Evolutionary conservation across 2,888 invertebrate genomes (phyloP).

Genomic region (Mactromeris polynyma): DNA sequence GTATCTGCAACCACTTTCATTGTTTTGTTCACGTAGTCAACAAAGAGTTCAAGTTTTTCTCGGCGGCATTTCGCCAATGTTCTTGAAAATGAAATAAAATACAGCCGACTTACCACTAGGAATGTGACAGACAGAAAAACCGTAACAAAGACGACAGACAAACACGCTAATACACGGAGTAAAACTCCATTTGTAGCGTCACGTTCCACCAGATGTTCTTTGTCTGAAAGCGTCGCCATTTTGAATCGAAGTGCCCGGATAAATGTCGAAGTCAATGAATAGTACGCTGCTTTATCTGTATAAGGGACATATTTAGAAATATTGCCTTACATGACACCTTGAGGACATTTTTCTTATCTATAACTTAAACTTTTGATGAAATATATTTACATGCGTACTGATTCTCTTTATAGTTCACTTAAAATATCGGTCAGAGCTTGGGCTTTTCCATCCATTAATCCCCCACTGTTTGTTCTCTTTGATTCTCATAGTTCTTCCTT

Average conservation of each 20-base stretch:
- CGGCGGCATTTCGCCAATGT: too few species aligned
- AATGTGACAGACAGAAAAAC: conserved; percentile 9
- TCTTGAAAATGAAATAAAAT: not conserved
- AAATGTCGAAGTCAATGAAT: not conserved
- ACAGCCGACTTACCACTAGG: conserved; percentile 11
- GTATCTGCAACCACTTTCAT: too few species aligned
- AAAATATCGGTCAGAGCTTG: too few species aligned
- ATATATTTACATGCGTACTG: not conserved
- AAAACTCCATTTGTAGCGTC: conserved; percentile 15
- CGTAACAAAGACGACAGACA: not conserved
- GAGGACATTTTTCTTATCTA: too few species aligned
- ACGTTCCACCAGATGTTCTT: conserved; percentile 10
- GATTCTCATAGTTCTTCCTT: too few species aligned
- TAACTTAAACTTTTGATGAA: not conserved
- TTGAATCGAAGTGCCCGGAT: not conserved
- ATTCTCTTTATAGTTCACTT: too few species aligned
- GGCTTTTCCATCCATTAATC: too few species aligned
- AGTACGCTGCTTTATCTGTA: not conserved
- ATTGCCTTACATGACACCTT: not conserved
- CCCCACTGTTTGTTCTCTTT: too few species aligned
- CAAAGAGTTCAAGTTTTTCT: too few species aligned
- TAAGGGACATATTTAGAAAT: not conserved
- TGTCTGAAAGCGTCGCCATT: conserved; percentile 2
- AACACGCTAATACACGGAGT: not conserved
- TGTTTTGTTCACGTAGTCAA: too few species aligned